Evolutionary conservation across 1,140 invertebrate genomes (phyloP).

Genomic region (Goniozus legneri): DNA sequence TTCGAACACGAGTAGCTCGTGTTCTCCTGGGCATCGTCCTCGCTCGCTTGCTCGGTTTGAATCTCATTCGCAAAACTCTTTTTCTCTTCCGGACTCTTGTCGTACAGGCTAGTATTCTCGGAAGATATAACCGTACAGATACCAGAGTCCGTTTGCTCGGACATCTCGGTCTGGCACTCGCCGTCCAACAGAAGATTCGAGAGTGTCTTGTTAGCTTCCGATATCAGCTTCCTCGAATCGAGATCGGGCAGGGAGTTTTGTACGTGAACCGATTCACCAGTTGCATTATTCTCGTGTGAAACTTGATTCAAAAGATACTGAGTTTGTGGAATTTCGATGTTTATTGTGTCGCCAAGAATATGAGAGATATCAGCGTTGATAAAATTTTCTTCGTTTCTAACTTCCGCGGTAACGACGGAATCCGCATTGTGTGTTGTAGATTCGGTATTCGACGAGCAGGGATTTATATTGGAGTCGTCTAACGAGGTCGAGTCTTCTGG

Average conservation of each 20-base stretch:
- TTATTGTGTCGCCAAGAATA: constrained; percentile 28
- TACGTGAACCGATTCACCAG: constrained; percentile 39
- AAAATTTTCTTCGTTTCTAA: constrained; percentile 17
- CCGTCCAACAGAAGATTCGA: constrained; percentile 60
- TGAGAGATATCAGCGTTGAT: constrained; percentile 30
- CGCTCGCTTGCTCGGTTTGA: constrained; percentile 16
- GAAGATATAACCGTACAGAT: constrained; percentile 61
- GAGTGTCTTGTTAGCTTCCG: constrained; percentile 65
- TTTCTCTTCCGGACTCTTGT: constrained; percentile 52
- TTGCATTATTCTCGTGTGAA: constrained; percentile 39
- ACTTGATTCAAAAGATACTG: constrained; percentile 50
- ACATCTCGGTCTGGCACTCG: constrained; percentile 50
- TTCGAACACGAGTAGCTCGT: constrained; percentile 49
- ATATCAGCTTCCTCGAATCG: constrained; percentile 59
- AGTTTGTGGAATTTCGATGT: constrained; percentile 37
- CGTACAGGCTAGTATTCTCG: constrained; percentile 65
- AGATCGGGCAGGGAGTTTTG: constrained; percentile 54
- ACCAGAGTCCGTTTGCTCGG: constrained; percentile 64
- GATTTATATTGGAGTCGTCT: background rate
- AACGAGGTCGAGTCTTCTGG: background rate
- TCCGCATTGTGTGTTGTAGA: background rate
- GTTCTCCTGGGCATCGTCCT: constrained; percentile 36
- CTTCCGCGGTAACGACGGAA: background rate
- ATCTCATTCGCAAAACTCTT: constrained; percentile 43
- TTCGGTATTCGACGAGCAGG: background rate